phyloP scores from a whole-genome alignment of 1,140 invertebrate species.

The Venustaconcha ellipsiformis region DNA sequence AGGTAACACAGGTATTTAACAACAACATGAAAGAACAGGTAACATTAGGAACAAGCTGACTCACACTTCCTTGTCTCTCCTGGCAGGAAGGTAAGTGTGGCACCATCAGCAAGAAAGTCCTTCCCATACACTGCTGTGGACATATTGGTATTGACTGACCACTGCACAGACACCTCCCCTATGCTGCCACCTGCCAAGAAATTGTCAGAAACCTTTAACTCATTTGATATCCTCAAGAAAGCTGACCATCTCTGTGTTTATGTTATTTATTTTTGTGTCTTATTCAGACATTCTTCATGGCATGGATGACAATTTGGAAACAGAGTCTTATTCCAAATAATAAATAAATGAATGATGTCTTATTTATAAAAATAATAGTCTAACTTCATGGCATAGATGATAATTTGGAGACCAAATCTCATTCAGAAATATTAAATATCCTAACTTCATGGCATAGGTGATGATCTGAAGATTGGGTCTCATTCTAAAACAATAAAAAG shows the following conservation, averaged over 20 bases:
- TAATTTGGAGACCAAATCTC: too few relatives aligned
- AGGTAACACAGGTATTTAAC: too few relatives aligned
- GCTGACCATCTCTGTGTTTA: rapidly evolving
- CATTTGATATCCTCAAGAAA: neutral
- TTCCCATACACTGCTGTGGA: constrained; percentile 52
- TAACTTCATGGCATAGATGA: too few relatives aligned
- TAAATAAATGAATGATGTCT: too few relatives aligned
- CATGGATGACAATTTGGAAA: neutral
- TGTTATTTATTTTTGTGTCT: neutral
- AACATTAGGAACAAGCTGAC: neutral
- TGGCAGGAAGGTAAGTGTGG: constrained; percentile 56
- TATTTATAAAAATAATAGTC: too few relatives aligned
- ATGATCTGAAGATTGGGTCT: too few relatives aligned
- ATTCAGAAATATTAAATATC: too few relatives aligned
- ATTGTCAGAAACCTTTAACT: constrained; percentile 4
- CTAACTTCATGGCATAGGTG: too few relatives aligned
- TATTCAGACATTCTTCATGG: neutral
- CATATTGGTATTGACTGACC: constrained; percentile 46
- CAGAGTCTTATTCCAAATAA: neutral
- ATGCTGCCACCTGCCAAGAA: constrained; percentile 56
- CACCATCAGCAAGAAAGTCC: constrained; percentile 64
- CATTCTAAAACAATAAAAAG: too few relatives aligned
- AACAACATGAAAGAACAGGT: too few relatives aligned
- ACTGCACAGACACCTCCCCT: constrained; percentile 59
- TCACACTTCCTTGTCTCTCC: constrained; percentile 58